Conservation (phyloP, 2,888 invertebrate genomes). For the Notocelia uddmanniana region DNA sequence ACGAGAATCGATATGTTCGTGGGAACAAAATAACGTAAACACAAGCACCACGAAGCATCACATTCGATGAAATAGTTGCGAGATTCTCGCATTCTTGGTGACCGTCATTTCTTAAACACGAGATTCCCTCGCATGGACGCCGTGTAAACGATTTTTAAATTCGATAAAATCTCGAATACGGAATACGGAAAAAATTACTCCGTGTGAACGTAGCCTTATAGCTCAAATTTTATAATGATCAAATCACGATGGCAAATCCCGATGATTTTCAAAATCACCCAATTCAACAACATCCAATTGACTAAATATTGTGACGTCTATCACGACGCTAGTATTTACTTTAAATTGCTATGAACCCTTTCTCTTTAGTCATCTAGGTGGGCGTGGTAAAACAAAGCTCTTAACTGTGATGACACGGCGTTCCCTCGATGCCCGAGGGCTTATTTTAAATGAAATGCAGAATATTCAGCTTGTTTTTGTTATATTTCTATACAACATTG, state of each 20-base stretch:
- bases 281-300: conserved; percentile 32
- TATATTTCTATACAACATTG: conserved; percentile 31
- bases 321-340: conserved; percentile 43
- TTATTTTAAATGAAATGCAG: conserved; percentile 45
- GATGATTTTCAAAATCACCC: conserved; percentile 19
- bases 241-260: neutral
- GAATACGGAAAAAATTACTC: too few relatives aligned
- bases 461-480: conserved; percentile 26
- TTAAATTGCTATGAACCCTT: conserved; percentile 70
- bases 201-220: too few relatives aligned
- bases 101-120: too few relatives aligned
- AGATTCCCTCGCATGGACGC: too few relatives aligned
- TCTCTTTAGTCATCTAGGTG: conserved; percentile 70
- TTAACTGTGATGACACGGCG: conserved; percentile 75
- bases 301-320: conserved; percentile 37
- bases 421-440: conserved; percentile 52
- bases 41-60: too few relatives aligned
- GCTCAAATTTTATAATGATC: too few relatives aligned
- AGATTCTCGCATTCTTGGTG: too few relatives aligned
- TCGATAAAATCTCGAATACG: too few relatives aligned
- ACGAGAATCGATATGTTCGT: too few relatives aligned
- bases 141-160: too few relatives aligned
- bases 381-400: conserved; percentile 79
- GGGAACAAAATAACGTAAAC: too few relatives aligned
- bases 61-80: too few relatives aligned